Percentiles rank a stretch among this genome's conserved stretches.
Evolutionary conservation across 2,113 vertebrate species (phyloP).

Genomic region (Strix uralensis): DNA sequence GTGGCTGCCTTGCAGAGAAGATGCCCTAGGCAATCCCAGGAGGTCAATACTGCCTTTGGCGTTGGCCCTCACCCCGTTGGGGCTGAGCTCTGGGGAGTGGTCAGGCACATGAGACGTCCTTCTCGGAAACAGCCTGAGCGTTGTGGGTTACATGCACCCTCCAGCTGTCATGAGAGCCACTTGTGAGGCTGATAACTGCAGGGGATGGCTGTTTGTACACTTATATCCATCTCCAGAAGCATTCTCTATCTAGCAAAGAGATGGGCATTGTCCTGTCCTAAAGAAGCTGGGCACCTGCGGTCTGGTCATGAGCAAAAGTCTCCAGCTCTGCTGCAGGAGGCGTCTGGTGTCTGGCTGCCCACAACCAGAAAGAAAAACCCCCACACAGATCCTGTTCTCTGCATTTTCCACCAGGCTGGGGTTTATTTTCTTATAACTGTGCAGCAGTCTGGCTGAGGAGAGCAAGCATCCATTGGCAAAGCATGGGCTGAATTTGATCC

Average conservation of each 20-base stretch:
- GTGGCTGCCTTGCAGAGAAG: not conserved
- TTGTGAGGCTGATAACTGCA: not conserved
- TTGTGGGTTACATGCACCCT: not conserved
- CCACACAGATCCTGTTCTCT: not conserved
- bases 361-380: not conserved
- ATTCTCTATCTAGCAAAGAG: not conserved
- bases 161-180: not conserved
- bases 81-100: not conserved
- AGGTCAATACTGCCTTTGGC: not conserved
- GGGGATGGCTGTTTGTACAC: not conserved
- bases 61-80: not conserved
- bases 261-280: not conserved
- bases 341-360: not conserved
- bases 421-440: not conserved
- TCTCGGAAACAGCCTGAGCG: accelerated
- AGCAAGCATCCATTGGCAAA: not conserved
- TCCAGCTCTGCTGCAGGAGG: not conserved
- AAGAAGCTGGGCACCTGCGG: not conserved
- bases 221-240: not conserved
- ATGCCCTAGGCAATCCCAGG: not conserved
- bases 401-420: not conserved
- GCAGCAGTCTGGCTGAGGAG: not conserved
- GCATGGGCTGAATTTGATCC: not conserved
- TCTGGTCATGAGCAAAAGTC: not conserved
- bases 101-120: not conserved